These are phyloP conservation scores for Paguma larvata DNA, from an alignment of 2,797 vertebrate genomes.

Conservation along the genomic window DNA sequence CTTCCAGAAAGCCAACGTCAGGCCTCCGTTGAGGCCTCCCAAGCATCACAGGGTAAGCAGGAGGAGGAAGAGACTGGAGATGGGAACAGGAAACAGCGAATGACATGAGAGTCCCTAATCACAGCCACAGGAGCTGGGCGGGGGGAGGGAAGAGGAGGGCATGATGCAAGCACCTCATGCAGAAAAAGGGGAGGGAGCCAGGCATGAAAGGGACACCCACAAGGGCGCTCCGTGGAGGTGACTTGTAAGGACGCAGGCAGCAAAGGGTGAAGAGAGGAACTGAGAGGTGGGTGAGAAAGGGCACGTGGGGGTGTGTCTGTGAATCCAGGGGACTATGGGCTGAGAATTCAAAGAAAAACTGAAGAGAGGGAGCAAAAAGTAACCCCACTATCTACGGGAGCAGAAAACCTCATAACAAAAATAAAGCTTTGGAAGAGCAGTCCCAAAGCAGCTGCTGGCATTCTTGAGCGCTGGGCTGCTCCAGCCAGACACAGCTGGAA, in stretches of 20 bases:
- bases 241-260: neutral
- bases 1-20: constrained; percentile 5
- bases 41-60: neutral
- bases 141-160: neutral
- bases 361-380: neutral
- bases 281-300: neutral
- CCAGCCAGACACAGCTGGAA: neutral
- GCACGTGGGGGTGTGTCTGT: neutral
- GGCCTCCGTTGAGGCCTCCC: neutral
- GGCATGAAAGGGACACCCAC: neutral
- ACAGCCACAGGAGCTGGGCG: neutral
- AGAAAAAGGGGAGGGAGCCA: neutral
- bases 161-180: neutral
- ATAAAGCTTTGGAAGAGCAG: neutral
- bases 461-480: neutral
- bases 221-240: neutral
- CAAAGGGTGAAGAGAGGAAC: neutral
- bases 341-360: neutral
- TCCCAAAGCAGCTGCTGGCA: neutral
- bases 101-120: neutral
- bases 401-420: constrained; percentile 2
- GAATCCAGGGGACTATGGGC: neutral
- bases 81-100: neutral
- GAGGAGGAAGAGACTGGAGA: neutral
- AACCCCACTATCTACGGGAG: neutral